Base-by-base conservation (phyloP, 92 coral and sea anemone genomes). In the Siderastrea siderea region DNA sequence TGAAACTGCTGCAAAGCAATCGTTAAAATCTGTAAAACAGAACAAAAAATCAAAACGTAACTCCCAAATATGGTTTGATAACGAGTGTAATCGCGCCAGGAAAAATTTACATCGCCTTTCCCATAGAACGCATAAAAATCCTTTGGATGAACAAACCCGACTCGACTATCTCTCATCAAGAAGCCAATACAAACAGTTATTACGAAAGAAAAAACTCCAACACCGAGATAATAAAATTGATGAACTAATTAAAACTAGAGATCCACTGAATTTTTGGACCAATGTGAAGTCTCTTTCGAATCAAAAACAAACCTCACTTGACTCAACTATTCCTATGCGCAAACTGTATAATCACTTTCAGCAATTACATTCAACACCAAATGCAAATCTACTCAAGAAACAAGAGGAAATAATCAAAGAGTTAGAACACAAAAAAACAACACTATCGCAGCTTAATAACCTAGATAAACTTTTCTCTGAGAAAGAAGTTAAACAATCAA, bases 321-420 rank as follows among this genome's bases (percentile, higher is more conserved):
- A 74, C 17, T 74, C 79, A 11, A 74, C 79, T 47, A 10, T 74
- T 54, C 79, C 63, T 74, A 74, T 74, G 79, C 63, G 63, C 79
- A 74, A 74, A 74, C 79, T 74, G 47, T 74, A 74, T 51, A 74
- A 74, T 69, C 79, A 74, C 47, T 74, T 74, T 74, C 79, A 74
- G 15, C 16, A 52, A 74, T 55, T 74, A 54, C 64, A 74, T 12
- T 53, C 65, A 74, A 44, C 11, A 74, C 47, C 79, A 74, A 74
- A 74, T 74, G 78, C 60, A 74, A 74, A 74, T 74, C 78, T 74
- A 74, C 60, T 74, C 78, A 53, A 74, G 78, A 74, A 74, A 49
- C 79, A 74, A 74, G 79, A 74, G 3, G 79, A 1, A 74, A 74
- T 74, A 74, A n/a, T 74, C 12, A 53, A 74, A 74, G 63, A 74